Conservation (phyloP, 1,140 invertebrate species). For the Penaeus indicus region DNA sequence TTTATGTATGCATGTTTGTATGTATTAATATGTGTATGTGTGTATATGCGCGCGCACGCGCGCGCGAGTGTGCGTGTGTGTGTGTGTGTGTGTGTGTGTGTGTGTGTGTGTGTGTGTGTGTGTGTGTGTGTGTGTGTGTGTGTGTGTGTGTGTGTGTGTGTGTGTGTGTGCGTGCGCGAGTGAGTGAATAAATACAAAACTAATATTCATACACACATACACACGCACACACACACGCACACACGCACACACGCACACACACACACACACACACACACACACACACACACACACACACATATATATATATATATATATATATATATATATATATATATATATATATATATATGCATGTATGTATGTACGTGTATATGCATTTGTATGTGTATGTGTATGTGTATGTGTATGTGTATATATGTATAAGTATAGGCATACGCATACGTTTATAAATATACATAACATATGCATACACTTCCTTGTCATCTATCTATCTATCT, state of each 20-base stretch:
- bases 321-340: not conserved
- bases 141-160: not conserved
- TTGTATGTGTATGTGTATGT: slow-evolving; percentile 2
- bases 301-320: not conserved
- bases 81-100: slow-evolving; percentile 15
- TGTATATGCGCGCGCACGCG: not conserved
- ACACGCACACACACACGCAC: not conserved
- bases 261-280: not conserved
- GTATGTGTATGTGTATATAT: not conserved
- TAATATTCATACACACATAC: slow-evolving; percentile 6
- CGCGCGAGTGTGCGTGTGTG: not conserved
- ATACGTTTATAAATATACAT: slow-evolving; percentile 3
- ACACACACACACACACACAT: not conserved
- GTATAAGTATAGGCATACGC: not conserved
- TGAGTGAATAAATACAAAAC: not conserved
- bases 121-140: not conserved
- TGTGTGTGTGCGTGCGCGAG: not conserved
- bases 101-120: not conserved
- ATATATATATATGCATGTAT: not conserved
- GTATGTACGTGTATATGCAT: not conserved
- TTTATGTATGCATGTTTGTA: not conserved
- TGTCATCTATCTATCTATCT: not conserved
- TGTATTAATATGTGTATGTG: not conserved
- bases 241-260: not conserved
- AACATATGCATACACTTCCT: not conserved